Evolutionary conservation across 2,797 vertebrate genomes (phyloP), one percentile per base, ranked within the genome.

Genomic region (Jordanella pulchra): DNA sequence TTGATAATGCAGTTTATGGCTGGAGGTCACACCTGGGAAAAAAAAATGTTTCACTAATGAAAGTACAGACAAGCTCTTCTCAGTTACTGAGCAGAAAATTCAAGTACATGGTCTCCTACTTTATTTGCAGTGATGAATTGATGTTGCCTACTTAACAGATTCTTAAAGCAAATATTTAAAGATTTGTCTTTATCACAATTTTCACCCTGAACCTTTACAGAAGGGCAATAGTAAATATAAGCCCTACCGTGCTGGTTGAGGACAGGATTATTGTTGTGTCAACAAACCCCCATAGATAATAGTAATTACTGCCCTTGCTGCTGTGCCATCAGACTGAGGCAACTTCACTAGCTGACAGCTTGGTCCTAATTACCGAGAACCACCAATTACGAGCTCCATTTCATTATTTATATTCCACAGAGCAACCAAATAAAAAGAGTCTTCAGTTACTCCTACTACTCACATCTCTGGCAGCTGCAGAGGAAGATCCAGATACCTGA

Each of bases 281-380:
- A 93, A 94, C 91, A 93, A 45, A 85, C 85, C 81, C 82, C 89
- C 80, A 90, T 82, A 91, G 91, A 93, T 93, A 92, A 94, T 92
- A 92, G 92, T 93, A 93, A 94, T 94, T 93, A 93, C 82, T 80
- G 86, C 84, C 85, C 83, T 89, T 67, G 84, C 86, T 83, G 86
- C 88, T 78, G 83, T 73, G 30, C 86, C 89, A 88, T 93, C 88
- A 84, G 86, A 88, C 87, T 93, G 78, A 91, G 78, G 86, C 86
- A 89, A 91, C 89, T 89, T 86, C 66, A 71, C 90, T 88, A 76
- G 88, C 89, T 93, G 93, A 93, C 94, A 94, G 92, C 89, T 90
- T 90, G 89, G 89, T 92, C 90, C 91, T 93, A 94, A 95, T 94
- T 94, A 94, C 92, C 88, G 88, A 91, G 91, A 94, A 92, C 92